A percentile compares a stretch with the other conserved stretches of the same genome.
Conservation (phyloP, 2,113 vertebrate species). For the Zosterops borbonicus region DNA sequence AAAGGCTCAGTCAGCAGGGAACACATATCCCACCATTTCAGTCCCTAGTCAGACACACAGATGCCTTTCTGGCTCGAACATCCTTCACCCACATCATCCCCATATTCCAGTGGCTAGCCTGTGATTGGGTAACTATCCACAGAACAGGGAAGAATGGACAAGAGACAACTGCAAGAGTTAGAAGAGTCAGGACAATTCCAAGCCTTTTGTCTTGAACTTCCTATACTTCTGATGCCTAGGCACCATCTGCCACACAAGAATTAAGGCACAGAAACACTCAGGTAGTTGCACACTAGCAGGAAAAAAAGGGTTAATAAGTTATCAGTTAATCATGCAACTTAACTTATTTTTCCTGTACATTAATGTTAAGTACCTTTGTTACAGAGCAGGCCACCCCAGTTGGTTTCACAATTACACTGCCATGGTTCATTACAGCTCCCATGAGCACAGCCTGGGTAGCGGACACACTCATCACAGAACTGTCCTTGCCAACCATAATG, state of each 20-base stretch:
- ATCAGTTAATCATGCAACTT: slow-evolving; percentile 51
- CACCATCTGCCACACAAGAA: neutral
- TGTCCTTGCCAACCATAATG: slow-evolving; percentile 93
- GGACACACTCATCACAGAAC: slow-evolving; percentile 89
- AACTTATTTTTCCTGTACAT: slow-evolving; percentile 33
- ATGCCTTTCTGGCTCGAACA: neutral
- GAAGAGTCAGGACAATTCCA: neutral
- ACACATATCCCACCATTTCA: neutral
- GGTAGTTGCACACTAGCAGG: neutral
- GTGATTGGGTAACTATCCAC: neutral
- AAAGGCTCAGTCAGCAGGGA: neutral
- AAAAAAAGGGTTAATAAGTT: slow-evolving; percentile 24
- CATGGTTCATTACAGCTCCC: slow-evolving; percentile 90
- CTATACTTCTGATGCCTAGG: neutral
- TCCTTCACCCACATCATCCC: neutral
- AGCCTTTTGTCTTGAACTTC: neutral
- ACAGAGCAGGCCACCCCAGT: slow-evolving; percentile 96
- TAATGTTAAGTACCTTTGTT: slow-evolving; percentile 86
- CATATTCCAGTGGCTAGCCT: neutral
- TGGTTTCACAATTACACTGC: slow-evolving; percentile 94
- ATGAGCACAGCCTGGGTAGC: slow-evolving; percentile 91
- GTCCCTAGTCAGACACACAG: neutral
- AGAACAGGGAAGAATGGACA: neutral
- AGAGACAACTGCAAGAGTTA: neutral
- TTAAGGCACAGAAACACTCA: slow-evolving; percentile 25